phyloP scores from a whole-genome alignment of 2,888 invertebrate genomes.

The Barypeithes pellucidus region DNA sequence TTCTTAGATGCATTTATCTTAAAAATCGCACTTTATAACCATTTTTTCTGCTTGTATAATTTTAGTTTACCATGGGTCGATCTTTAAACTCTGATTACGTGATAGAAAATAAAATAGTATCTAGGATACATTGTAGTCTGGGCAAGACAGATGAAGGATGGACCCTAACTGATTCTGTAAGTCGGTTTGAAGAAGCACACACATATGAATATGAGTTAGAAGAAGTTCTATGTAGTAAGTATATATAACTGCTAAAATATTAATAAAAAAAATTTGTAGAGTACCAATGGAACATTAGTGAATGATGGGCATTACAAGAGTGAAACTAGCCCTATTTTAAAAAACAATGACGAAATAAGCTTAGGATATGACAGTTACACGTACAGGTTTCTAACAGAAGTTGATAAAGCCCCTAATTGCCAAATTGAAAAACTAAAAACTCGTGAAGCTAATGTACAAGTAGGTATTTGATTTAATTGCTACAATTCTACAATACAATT shows the following conservation, averaged over 20 bases:
- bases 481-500: neutral
- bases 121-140: slow-evolving; percentile 41
- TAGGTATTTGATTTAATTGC: too few relatives aligned
- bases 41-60: neutral
- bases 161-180: slow-evolving; percentile 39
- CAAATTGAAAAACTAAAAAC: slow-evolving; percentile 27
- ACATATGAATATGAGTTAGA: too few relatives aligned
- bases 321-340: slow-evolving; percentile 17
- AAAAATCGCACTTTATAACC: too few relatives aligned
- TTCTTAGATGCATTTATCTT: too few relatives aligned
- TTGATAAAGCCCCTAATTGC: slow-evolving; percentile 14
- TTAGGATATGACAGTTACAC: slow-evolving; percentile 29
- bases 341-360: slow-evolving; percentile 42
- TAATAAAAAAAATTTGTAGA: too few relatives aligned
- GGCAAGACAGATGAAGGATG: slow-evolving; percentile 33
- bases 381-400: slow-evolving; percentile 35
- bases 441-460: slow-evolving; percentile 14
- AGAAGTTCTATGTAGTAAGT: too few relatives aligned
- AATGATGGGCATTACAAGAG: slow-evolving; percentile 37
- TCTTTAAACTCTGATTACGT: slow-evolving; percentile 30
- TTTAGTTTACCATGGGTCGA: slow-evolving; percentile 46
- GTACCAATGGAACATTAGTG: slow-evolving; percentile 50
- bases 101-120: slow-evolving; percentile 36
- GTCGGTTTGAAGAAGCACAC: neutral
- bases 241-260: neutral